Evolutionary conservation across 2,113 vertebrate genomes (phyloP).

Genomic region (Oophaga pumilio): DNA sequence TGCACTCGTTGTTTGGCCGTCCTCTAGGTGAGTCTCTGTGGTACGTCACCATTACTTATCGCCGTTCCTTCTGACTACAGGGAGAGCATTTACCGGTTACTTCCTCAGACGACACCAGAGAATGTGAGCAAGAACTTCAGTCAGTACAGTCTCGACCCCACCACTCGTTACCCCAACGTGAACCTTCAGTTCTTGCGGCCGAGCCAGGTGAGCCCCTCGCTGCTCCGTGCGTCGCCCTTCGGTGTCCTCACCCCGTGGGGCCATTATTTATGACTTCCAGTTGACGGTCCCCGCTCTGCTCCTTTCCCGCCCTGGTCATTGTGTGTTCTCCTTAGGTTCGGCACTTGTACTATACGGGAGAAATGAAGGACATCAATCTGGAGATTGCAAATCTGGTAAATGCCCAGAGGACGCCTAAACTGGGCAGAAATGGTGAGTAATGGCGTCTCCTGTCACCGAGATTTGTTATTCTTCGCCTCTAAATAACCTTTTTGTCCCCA

Average conservation of each 20-base stretch:
- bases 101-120: slow-evolving; percentile 97
- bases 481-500: no score
- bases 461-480: not conserved
- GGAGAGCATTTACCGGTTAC: slow-evolving; percentile 92
- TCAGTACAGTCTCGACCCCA: slow-evolving; percentile 92
- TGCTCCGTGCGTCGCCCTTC: no score
- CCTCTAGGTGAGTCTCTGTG: not conserved
- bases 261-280: no score
- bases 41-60: not conserved
- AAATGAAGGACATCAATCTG: slow-evolving; percentile 82
- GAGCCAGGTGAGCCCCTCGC: slow-evolving; percentile 82
- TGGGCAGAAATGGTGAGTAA: slow-evolving; percentile 85
- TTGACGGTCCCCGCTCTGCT: no score
- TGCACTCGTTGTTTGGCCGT: no score
- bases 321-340: slow-evolving; percentile 75
- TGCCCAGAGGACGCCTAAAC: slow-evolving; percentile 81
- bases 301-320: no score
- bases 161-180: slow-evolving; percentile 94
- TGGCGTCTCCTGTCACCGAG: not conserved
- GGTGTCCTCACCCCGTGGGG: no score
- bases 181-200: slow-evolving; percentile 88
- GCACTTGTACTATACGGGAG: slow-evolving; percentile 88
- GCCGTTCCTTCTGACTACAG: slow-evolving; percentile 65
- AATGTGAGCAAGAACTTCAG: slow-evolving; percentile 98
- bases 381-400: slow-evolving; percentile 90